A percentile compares a stretch with the other conserved stretches of the same genome.
These are phyloP conservation scores for Subacronicta megacephala DNA, from an alignment of 2,888 invertebrate species.

Conservation along the genomic window DNA sequence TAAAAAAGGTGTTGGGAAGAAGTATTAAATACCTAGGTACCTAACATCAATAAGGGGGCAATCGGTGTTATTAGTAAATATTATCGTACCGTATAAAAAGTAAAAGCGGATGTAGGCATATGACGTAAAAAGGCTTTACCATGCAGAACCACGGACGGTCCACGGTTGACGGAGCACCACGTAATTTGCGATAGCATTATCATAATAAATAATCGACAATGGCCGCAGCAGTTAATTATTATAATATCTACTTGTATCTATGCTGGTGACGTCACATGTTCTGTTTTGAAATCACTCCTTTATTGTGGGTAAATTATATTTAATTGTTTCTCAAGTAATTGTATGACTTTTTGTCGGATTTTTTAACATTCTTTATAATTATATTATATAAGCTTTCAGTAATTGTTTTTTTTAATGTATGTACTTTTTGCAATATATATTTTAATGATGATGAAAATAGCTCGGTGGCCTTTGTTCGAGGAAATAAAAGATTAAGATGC, in stretches of 20 bases:
- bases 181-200: conserved; percentile 47
- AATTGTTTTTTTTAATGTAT: not conserved
- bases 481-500: not conserved
- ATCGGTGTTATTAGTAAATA: not conserved
- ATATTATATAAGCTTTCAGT: not conserved
- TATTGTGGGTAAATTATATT: conserved; percentile 44
- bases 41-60: not conserved
- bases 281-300: conserved; percentile 51
- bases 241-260: conserved; percentile 20
- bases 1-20: no score
- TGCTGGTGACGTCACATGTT: conserved; percentile 43
- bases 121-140: conserved; percentile 17
- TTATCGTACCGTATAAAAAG: conserved; percentile 30
- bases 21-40: no score
- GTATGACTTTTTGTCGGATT: conserved; percentile 25
- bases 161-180: conserved; percentile 27
- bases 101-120: conserved; percentile 41
- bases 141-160: conserved; percentile 24
- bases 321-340: conserved; percentile 38
- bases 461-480: not conserved
- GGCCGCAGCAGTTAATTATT: conserved; percentile 35
- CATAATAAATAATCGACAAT: conserved; percentile 52
- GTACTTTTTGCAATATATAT: not conserved
- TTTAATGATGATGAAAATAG: not conserved
- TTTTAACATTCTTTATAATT: conserved; percentile 5